phyloP scores from a whole-genome alignment of 2,888 invertebrate species.

The Empis stercorea region DNA sequence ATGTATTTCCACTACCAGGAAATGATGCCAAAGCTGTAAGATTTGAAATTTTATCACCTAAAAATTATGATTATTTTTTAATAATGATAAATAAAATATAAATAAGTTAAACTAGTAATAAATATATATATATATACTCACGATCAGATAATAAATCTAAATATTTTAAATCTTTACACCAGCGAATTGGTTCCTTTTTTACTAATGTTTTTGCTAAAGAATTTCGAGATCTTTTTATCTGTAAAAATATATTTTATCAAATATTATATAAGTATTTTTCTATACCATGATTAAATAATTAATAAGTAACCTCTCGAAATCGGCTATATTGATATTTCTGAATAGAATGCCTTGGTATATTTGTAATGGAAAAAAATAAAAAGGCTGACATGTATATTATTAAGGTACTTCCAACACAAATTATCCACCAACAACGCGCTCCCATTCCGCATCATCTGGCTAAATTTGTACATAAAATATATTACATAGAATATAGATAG shows the following conservation, averaged over 20 bases:
- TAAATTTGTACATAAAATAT: no score
- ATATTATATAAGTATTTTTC: no score
- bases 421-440: conserved; percentile 36
- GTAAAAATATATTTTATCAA: no score
- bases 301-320: conserved; percentile 30
- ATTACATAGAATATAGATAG: no score
- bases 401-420: conserved; percentile 34
- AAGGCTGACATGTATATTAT: conserved; percentile 35
- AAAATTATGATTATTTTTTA: no score
- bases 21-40: conserved; percentile 56
- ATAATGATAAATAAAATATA: no score
- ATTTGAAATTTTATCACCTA: neutral
- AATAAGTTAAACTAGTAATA: no score
- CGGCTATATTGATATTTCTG: conserved; percentile 28
- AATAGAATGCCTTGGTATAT: conserved; percentile 32
- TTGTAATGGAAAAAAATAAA: conserved; percentile 34
- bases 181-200: conserved; percentile 29
- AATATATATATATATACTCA: no score
- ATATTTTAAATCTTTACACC: conserved; percentile 33
- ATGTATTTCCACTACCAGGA: conserved; percentile 77
- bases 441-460: conserved; percentile 31
- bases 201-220: neutral
- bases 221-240: no score
- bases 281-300: no score
- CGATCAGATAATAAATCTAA: conserved; percentile 11